phyloP scores from a whole-genome alignment of 2,113 vertebrate species.

The Coturnix japonica region DNA sequence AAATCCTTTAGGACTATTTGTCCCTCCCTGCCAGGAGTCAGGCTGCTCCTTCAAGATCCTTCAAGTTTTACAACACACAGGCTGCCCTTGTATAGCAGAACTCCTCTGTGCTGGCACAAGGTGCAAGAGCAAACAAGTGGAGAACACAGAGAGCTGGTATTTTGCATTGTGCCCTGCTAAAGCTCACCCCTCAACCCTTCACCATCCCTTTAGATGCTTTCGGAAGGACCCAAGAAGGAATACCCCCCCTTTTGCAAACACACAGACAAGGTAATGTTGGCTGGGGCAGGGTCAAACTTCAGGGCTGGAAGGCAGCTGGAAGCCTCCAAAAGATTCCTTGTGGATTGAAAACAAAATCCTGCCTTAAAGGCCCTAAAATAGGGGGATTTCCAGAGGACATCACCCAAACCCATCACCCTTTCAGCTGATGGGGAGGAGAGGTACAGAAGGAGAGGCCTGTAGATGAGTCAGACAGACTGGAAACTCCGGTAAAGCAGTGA shows the following conservation, averaged over 20 bases:
- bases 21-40: neutral
- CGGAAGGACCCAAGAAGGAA: neutral
- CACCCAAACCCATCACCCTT: neutral
- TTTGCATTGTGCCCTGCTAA: neutral
- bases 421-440: neutral
- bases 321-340: neutral
- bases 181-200: neutral
- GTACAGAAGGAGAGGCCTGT: neutral
- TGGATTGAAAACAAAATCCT: too few species aligned
- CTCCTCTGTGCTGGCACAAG: neutral
- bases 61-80: neutral
- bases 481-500: neutral
- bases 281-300: neutral
- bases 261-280: neutral
- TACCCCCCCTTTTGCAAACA: neutral
- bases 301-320: neutral
- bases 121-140: neutral
- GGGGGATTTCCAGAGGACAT: neutral
- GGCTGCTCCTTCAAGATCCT: neutral
- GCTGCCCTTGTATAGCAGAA: neutral
- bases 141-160: neutral
- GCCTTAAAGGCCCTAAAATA: neutral
- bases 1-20: neutral
- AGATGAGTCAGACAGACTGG: conserved; percentile 24
- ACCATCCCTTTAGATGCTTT: neutral